These are phyloP conservation scores for Nymphalis c-album DNA, from an alignment of 2,888 invertebrate species.

Conservation along the genomic window DNA sequence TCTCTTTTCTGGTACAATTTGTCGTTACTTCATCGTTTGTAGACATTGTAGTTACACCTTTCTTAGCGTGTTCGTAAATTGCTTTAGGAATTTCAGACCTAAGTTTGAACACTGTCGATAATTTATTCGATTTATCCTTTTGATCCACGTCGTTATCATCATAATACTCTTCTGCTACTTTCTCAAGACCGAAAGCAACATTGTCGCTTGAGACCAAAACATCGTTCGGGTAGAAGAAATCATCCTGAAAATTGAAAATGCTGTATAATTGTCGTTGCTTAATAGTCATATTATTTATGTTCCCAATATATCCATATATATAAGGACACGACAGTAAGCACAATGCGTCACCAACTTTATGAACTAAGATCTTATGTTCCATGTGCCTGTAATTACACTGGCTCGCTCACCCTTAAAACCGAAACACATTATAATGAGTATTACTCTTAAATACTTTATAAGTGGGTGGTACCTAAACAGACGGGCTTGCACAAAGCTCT, in stretches of 20 bases:
- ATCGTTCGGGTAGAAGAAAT: constrained; percentile 32
- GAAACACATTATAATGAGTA: too few relatives aligned
- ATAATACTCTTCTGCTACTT: constrained; percentile 25
- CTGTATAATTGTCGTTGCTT: too few relatives aligned
- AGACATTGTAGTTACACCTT: not conserved
- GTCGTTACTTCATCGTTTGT: constrained; percentile 1
- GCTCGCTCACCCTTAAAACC: too few relatives aligned
- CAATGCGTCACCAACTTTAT: too few relatives aligned
- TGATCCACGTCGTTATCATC: constrained; percentile 9
- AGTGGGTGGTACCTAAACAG: too few relatives aligned
- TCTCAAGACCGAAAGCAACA: constrained; percentile 43
- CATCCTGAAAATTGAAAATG: constrained; percentile 28
- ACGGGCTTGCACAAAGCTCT: too few relatives aligned
- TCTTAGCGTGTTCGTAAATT: not conserved
- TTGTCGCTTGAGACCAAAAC: constrained; percentile 30
- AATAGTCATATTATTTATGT: too few relatives aligned
- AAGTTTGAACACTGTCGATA: not conserved
- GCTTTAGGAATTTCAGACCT: constrained; percentile 1
- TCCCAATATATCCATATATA: too few relatives aligned
- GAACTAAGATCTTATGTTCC: too few relatives aligned
- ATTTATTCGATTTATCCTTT: not conserved
- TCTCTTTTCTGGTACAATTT: constrained; percentile 11
- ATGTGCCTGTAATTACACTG: too few relatives aligned
- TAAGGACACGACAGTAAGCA: too few relatives aligned
- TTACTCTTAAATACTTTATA: too few relatives aligned